Evolutionary conservation across 2,888 invertebrate species (phyloP).

Genomic region (Gastracanthus pulcherrimus): DNA sequence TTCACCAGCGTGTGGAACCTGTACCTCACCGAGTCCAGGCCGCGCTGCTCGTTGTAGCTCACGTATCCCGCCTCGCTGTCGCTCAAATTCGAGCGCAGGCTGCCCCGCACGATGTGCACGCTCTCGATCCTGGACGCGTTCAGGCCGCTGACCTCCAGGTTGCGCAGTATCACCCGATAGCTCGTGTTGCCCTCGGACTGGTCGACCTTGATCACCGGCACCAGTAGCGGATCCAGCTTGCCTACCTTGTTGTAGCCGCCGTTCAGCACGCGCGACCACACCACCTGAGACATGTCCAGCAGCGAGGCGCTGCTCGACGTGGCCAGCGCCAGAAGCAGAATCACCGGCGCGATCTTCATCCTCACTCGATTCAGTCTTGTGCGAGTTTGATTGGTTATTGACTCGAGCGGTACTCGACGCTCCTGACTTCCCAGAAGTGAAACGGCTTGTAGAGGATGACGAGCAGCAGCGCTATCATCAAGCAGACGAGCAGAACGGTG

Average conservation of each 20-base stretch:
- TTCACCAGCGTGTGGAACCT: conserved; percentile 73
- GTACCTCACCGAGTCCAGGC: conserved; percentile 71
- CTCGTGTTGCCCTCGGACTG: conserved; percentile 76
- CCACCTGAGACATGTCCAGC: conserved; percentile 71
- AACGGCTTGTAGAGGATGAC: conserved; percentile 60
- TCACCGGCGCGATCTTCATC: conserved; percentile 13
- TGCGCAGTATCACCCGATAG: conserved; percentile 70
- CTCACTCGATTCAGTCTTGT: neutral
- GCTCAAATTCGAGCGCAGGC: conserved; percentile 70
- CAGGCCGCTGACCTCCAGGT: conserved; percentile 70
- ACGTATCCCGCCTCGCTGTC: conserved; percentile 74
- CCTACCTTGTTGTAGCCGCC: conserved; percentile 70
- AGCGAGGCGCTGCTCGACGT: conserved; percentile 60
- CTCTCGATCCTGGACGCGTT: conserved; percentile 72
- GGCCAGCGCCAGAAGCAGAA: conserved; percentile 32
- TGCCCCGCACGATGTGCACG: conserved; percentile 70
- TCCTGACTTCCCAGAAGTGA: conserved; percentile 66
- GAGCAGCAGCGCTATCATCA: conserved; percentile 30
- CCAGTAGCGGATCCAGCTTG: conserved; percentile 70
- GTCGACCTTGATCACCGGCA: conserved; percentile 76
- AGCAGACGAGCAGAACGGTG: conserved; percentile 24
- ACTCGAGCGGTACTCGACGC: conserved; percentile 36
- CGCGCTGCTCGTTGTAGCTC: conserved; percentile 71
- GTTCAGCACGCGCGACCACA: conserved; percentile 71
- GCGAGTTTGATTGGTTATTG: neutral